phyloP scores from a whole-genome alignment of 1,140 invertebrate genomes.

The Zaprionus vittiger region DNA sequence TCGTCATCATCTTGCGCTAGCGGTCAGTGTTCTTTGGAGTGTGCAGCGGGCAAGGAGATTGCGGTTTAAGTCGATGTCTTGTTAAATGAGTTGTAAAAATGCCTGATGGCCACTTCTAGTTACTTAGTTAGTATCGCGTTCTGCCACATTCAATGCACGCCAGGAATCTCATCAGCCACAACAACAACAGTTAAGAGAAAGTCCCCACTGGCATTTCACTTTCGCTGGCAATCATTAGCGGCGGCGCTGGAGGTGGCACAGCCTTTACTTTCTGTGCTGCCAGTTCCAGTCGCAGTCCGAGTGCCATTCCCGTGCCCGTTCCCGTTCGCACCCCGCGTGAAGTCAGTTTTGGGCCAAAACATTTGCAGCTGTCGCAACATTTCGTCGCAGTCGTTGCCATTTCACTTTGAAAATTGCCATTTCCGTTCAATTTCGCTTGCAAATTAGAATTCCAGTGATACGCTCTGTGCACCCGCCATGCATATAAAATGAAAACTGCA shows the following conservation, averaged over 20 bases:
- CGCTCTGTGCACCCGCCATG: slow-evolving; percentile 66
- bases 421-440: slow-evolving; percentile 82
- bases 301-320: not conserved
- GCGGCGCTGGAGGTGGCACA: too few relatives aligned
- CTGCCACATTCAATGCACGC: slow-evolving; percentile 21
- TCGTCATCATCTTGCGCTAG: slow-evolving; percentile 45
- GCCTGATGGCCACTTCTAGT: slow-evolving; percentile 49
- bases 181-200: not conserved
- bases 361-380: slow-evolving; percentile 66
- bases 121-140: not conserved
- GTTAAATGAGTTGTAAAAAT: slow-evolving; percentile 80
- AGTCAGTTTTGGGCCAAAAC: slow-evolving; percentile 23
- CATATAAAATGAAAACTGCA: slow-evolving; percentile 62
- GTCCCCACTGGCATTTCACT: slow-evolving; percentile 9
- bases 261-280: not conserved
- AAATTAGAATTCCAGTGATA: slow-evolving; percentile 83
- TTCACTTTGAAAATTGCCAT: slow-evolving; percentile 83
- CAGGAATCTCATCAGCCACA: slow-evolving; percentile 26
- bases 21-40: slow-evolving; percentile 41
- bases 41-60: not conserved
- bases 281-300: not conserved
- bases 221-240: slow-evolving; percentile 21
- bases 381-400: slow-evolving; percentile 65
- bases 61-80: slow-evolving; percentile 44
- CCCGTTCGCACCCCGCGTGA: not conserved